Conservation (phyloP, 2,888 invertebrate species). For the Zaprionus bogoriensis region DNA sequence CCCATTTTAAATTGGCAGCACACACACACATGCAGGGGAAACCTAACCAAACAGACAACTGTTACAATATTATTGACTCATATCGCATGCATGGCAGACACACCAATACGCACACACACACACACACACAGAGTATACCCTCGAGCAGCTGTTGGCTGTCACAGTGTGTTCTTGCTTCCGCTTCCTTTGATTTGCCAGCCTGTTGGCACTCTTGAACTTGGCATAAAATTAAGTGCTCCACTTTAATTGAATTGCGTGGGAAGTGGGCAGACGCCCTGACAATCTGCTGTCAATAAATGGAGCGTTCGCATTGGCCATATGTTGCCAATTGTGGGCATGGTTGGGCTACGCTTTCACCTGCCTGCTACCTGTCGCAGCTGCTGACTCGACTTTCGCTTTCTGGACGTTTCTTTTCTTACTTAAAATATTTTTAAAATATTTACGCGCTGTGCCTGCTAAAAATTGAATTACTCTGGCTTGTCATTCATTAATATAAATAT, state of each 20-base stretch:
- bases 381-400: slow-evolving; percentile 13
- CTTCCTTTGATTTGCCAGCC: slow-evolving; percentile 55
- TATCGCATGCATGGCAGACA: slow-evolving; percentile 62
- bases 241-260: slow-evolving; percentile 71
- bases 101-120: slow-evolving; percentile 24
- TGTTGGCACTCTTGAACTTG: slow-evolving; percentile 62
- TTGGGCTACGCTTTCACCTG: slow-evolving; percentile 5
- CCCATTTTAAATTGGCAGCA: slow-evolving; percentile 61
- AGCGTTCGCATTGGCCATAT: slow-evolving; percentile 51
- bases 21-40: slow-evolving; percentile 15
- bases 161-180: slow-evolving; percentile 35
- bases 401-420: not conserved
- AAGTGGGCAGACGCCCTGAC: slow-evolving; percentile 12
- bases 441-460: not conserved
- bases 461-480: slow-evolving; percentile 1
- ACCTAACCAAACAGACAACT: slow-evolving; percentile 62
- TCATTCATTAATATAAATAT: not conserved
- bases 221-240: slow-evolving; percentile 74
- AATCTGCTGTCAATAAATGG: slow-evolving; percentile 58
- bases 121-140: slow-evolving; percentile 8
- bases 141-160: slow-evolving; percentile 43
- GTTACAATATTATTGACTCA: slow-evolving; percentile 76
- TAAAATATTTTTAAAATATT: slow-evolving; percentile 3
- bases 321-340: slow-evolving; percentile 55
- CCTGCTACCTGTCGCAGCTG: slow-evolving; percentile 9